phyloP scores from a whole-genome alignment of 2,888 invertebrate genomes.

The Cerastis leucographa region DNA sequence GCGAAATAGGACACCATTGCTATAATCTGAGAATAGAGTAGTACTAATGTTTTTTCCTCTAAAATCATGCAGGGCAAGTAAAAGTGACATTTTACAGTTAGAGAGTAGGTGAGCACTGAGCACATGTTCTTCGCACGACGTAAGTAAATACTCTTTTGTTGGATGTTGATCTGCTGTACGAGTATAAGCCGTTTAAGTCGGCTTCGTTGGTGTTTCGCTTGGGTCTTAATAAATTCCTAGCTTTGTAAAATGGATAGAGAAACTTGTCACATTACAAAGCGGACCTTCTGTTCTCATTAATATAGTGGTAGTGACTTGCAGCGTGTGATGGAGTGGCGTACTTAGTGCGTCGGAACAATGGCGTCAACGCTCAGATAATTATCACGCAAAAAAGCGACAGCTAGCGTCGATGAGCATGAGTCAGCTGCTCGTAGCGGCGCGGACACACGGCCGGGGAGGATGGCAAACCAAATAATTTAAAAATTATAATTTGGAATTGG shows the following conservation, averaged over 20 bases:
- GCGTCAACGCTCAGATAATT: conserved; percentile 68
- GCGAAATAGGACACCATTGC: not conserved
- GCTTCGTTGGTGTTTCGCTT: not conserved
- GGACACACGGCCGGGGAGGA: conserved; percentile 13
- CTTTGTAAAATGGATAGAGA: not conserved
- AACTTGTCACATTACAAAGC: conserved; percentile 9
- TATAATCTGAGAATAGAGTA: not conserved
- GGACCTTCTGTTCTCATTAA: conserved; percentile 33
- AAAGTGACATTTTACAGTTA: not conserved
- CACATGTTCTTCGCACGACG: not conserved
- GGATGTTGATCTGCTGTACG: not conserved
- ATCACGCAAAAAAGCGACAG: conserved; percentile 66
- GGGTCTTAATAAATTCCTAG: not conserved
- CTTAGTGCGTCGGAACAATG: conserved; percentile 63
- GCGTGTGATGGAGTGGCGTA: conserved; percentile 55
- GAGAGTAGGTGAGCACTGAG: not conserved
- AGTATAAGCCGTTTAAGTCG: not conserved
- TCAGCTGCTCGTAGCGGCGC: conserved; percentile 60
- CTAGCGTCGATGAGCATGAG: conserved; percentile 66
- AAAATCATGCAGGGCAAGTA: not conserved
- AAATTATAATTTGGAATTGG: not conserved
- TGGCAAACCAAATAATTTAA: not conserved
- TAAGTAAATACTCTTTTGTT: not conserved
- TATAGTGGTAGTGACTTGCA: conserved; percentile 51
- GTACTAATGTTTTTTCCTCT: not conserved